phyloP scores from a whole-genome alignment of 1,140 invertebrate genomes.

The Euura saliciscinereae region DNA sequence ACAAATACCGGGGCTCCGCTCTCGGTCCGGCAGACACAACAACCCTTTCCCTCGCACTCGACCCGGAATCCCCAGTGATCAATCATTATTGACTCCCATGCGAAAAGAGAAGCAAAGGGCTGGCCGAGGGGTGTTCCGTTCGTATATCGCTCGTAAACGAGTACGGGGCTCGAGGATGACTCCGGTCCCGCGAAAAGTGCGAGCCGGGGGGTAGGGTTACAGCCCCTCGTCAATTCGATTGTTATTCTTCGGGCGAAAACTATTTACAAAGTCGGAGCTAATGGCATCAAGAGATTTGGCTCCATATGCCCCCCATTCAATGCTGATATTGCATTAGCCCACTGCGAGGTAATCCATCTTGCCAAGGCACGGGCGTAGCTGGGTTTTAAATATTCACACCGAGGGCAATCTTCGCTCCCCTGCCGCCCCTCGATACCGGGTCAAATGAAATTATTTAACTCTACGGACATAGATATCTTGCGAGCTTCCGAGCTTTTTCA shows the following conservation, averaged over 20 bases:
- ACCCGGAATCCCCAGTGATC: constrained; percentile 44
- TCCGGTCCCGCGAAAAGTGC: neutral
- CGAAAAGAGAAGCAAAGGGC: constrained; percentile 23
- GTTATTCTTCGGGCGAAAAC: constrained; percentile 55
- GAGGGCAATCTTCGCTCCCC: neutral
- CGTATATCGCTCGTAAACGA: constrained; percentile 20
- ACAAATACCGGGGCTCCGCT: constrained; percentile 38
- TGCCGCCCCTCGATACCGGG: neutral
- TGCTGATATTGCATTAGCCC: constrained; percentile 31
- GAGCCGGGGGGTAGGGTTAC: constrained; percentile 26
- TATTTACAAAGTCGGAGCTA: constrained; percentile 57
- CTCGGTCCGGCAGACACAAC: constrained; percentile 12
- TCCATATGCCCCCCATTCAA: constrained; percentile 35
- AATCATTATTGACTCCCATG: constrained; percentile 46
- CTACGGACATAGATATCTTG: constrained; percentile 16
- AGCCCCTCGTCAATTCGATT: constrained; percentile 33
- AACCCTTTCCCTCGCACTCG: constrained; percentile 35
- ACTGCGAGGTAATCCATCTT: constrained; percentile 30
- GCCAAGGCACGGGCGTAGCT: constrained; percentile 29
- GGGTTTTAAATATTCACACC: neutral
- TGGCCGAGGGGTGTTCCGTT: constrained; percentile 36
- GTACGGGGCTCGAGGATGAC: constrained; percentile 15
- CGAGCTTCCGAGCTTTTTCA: too few species aligned
- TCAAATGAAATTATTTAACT: neutral
- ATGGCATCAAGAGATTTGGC: constrained; percentile 54